Evolutionary conservation across 2,888 invertebrate genomes (phyloP).

Genomic region (Cephus pygmeus): DNA sequence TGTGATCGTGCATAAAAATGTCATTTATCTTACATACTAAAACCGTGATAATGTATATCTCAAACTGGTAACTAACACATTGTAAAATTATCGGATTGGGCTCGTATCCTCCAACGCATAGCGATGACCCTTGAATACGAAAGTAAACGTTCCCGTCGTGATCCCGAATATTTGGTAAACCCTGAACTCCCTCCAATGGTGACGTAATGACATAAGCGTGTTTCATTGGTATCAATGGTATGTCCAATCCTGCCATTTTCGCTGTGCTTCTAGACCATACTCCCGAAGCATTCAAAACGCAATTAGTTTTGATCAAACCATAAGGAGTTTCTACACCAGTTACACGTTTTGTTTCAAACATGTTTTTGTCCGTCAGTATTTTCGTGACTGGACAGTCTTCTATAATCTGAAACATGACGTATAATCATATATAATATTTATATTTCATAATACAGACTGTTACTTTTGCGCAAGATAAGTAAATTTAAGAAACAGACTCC

Average conservation of each 20-base stretch:
- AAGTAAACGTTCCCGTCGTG: conserved; percentile 87
- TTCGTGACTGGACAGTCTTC: conserved; percentile 82
- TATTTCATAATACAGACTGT: no score
- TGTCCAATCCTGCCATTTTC: conserved; percentile 73
- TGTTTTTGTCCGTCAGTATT: conserved; percentile 75
- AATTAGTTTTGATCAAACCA: conserved; percentile 81
- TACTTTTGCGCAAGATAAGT: not conserved
- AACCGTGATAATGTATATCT: not conserved
- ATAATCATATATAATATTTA: not conserved
- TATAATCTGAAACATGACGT: conserved; percentile 69
- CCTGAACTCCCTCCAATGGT: conserved; percentile 78
- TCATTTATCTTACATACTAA: no score
- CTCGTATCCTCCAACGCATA: conserved; percentile 91
- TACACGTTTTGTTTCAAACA: conserved; percentile 75
- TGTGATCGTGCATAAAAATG: no score
- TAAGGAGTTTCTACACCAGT: conserved; percentile 80
- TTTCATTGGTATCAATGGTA: conserved; percentile 86
- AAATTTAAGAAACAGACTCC: conserved; percentile 1
- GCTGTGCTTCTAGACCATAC: conserved; percentile 86
- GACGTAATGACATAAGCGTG: conserved; percentile 91
- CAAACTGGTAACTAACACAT: conserved; percentile 67
- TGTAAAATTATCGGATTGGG: conserved; percentile 84
- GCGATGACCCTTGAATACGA: conserved; percentile 84
- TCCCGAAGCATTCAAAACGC: conserved; percentile 83
- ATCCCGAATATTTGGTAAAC: conserved; percentile 85